Evolutionary conservation across 1,140 invertebrate species (phyloP), one percentile per base, ranked within the genome.

Genomic region (Pseudomyrmex flavicornis): DNA sequence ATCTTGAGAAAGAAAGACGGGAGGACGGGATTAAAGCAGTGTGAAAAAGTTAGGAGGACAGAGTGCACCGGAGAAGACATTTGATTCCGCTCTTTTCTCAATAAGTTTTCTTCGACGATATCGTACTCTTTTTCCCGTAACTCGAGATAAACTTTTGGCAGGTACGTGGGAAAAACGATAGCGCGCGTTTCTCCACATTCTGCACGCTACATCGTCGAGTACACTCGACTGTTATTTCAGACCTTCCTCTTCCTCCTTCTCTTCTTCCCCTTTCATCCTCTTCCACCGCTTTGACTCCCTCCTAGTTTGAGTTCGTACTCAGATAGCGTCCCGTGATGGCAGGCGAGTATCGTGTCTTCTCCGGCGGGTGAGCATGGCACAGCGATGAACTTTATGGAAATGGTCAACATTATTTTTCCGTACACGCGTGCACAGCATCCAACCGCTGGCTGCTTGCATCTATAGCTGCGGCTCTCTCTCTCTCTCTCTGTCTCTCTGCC

Each of bases 371-470:
- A 17, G 13, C 63, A 8, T 35, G 50, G 75, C 13, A 52, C 65
- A 58, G 56, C 66, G 76, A 80, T 80, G 76, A 80, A 80, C 66
- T 80, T 80, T 80, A 80, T 80, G 76, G 66, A 80, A 80, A 79
- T 79, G 76, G 76, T 79, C 66, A 80, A 59, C 76, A 80, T 80
- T 80, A 80, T 80, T 80, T 79, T 80, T 80, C 66, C 76, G 66
- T 80, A 61, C 44, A 44, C 50, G 68, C 65, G 65, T 54, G 68
- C 52, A 44, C 62, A 15, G 48, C 65, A 79, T 59, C 35, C 44
- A 17, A 8, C 17, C 46, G 48, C 46, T 66, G 63, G n/a, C 62
- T 8, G 48, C 63, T 35, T 35, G 35, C 35, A 35, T 35, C 35
- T 35, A 35, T 35, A 35, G 35, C 35, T 35, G 35, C 5, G 0